A percentile compares a stretch with the other conserved stretches of the same genome.
Evolutionary conservation across 35 echinoderm and acorn worm genomes (phyloP).

Genomic region (Hemicentrotus pulcherrimus): DNA sequence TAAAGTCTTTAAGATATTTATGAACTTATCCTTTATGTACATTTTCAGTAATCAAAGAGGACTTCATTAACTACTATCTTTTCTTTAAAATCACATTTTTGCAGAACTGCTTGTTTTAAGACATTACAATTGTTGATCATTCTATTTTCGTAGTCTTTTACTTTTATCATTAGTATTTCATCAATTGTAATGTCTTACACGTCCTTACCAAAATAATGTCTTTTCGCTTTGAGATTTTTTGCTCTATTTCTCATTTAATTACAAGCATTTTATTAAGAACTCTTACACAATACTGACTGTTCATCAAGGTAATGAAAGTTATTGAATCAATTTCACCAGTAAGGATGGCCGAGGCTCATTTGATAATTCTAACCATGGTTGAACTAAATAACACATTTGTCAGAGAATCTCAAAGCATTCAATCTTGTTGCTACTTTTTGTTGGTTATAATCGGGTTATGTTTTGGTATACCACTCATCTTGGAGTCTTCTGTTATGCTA

Average conservation of each 20-base stretch:
- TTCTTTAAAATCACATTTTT: no score
- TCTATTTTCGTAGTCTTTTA: neutral
- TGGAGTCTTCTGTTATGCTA: neutral
- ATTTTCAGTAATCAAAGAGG: no score
- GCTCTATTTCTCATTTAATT: neutral
- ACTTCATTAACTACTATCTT: no score
- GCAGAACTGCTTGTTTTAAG: neutral
- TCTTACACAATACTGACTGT: neutral
- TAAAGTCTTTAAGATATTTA: no score
- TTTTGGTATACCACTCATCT: neutral
- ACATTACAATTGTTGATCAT: neutral
- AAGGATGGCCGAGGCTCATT: neutral
- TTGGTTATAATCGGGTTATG: no score
- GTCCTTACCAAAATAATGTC: no score
- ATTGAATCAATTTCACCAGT: neutral
- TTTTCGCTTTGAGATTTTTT: neutral
- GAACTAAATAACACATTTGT: neutral
- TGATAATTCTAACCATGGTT: neutral
- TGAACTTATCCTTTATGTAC: no score
- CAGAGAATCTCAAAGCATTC: no score
- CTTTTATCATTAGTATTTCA: neutral
- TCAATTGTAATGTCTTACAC: neutral
- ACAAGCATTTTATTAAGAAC: no score
- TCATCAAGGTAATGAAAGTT: neutral
- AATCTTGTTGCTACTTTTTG: neutral